Evolutionary conservation across 2,888 invertebrate genomes (phyloP).

Genomic region (Colostygia pectinataria): DNA sequence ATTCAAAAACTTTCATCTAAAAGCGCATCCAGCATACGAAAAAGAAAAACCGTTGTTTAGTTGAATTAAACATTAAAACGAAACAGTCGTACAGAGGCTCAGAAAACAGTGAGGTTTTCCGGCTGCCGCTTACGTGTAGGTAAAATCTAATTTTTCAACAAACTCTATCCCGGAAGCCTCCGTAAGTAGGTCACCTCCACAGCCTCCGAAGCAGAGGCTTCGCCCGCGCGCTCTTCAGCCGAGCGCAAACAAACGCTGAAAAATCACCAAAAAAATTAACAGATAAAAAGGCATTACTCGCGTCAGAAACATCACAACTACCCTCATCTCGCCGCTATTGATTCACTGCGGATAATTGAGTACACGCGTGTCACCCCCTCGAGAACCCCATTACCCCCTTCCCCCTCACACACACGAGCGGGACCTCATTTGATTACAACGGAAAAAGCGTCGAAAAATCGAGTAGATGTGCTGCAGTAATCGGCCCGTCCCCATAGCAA

Average conservation of each 20-base stretch:
- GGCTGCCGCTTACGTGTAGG: slow-evolving; percentile 5
- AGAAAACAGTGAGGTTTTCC: slow-evolving; percentile 11
- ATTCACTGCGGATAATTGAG: slow-evolving; percentile 83
- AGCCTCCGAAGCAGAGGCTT: slow-evolving; percentile 8
- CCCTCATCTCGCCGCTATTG: slow-evolving; percentile 82
- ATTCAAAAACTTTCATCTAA: no score
- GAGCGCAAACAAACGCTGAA: slow-evolving; percentile 22
- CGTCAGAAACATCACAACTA: slow-evolving; percentile 74
- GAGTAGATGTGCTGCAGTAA: slow-evolving; percentile 79
- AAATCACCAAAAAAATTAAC: slow-evolving; percentile 53
- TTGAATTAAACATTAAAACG: slow-evolving; percentile 1
- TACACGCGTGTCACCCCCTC: slow-evolving; percentile 76
- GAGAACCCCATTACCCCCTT: slow-evolving; percentile 37
- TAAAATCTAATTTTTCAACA: slow-evolving; percentile 15
- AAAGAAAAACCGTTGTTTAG: slow-evolving; percentile 3
- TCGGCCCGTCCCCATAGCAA: slow-evolving; percentile 75
- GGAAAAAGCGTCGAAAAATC: slow-evolving; percentile 83
- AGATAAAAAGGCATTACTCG: slow-evolving; percentile 67
- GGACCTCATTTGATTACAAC: slow-evolving; percentile 83
- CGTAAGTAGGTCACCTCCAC: slow-evolving; percentile 20
- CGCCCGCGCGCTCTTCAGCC: slow-evolving; percentile 6
- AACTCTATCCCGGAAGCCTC: slow-evolving; percentile 18
- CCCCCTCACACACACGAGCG: slow-evolving; percentile 57
- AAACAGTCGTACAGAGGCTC: not conserved
- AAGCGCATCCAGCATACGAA: not conserved